Conservation (phyloP, 2,113 vertebrate genomes). For the Lanius ludovicianus region DNA sequence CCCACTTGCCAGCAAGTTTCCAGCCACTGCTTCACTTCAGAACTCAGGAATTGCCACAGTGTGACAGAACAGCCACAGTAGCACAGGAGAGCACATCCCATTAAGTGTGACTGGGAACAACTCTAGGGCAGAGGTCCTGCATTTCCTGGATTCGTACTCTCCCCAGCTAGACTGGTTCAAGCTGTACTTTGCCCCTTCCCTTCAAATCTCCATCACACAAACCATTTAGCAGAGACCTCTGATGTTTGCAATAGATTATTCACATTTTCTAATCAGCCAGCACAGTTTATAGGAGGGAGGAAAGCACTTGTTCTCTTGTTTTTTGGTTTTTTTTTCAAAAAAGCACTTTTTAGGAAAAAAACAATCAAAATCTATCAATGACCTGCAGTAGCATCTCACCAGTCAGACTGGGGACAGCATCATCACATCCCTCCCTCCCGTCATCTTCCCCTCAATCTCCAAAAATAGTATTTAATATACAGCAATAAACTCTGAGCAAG, state of each 20-base stretch:
- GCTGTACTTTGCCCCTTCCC: neutral
- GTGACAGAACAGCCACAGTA: neutral
- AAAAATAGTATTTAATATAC: conserved; percentile 59
- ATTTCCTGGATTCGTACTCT: neutral
- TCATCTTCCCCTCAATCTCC: neutral
- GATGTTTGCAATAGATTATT: conserved; percentile 15
- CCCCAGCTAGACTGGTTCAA: neutral
- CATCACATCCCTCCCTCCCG: neutral
- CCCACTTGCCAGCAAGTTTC: neutral
- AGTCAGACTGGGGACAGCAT: neutral
- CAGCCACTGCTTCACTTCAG: neutral
- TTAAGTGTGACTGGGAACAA: neutral
- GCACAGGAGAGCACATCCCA: neutral
- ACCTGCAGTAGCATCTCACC: neutral
- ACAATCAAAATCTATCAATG: neutral
- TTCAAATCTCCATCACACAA: neutral
- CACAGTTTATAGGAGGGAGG: conserved; percentile 31
- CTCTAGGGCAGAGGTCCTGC: neutral
- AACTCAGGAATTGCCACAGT: neutral
- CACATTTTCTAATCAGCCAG: conserved; percentile 17
- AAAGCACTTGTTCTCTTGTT: conserved; percentile 43
- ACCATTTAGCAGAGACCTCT: neutral
- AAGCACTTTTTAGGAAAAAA: conserved; percentile 35
- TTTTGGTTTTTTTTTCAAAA: neutral
- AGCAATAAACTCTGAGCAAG: conserved; percentile 58